Evolutionary conservation across 1,140 invertebrate species (phyloP).

Genomic region (Lucilia sericata): DNA sequence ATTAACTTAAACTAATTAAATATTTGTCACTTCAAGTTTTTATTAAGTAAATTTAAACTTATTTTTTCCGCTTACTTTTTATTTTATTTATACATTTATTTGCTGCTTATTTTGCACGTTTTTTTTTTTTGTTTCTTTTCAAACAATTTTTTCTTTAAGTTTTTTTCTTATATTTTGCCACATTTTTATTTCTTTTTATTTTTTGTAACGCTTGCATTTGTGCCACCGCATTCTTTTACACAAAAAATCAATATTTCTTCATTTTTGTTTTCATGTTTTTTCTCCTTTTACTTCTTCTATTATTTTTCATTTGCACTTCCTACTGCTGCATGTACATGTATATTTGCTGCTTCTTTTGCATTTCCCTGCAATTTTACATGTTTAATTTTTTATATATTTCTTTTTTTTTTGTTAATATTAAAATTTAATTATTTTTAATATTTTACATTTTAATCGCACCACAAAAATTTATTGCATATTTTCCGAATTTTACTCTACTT

Average conservation of each 20-base stretch:
- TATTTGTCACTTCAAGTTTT: too few relatives aligned
- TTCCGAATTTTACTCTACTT: too few relatives aligned
- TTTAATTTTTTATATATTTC: neutral
- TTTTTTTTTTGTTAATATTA: neutral
- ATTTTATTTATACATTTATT: too few relatives aligned
- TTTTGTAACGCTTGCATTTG: neutral
- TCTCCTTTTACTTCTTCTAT: neutral
- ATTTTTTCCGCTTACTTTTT: too few relatives aligned
- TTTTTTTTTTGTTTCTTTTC: neutral
- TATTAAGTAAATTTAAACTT: too few relatives aligned
- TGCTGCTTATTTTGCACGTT: neutral
- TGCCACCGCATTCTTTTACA: constrained; percentile 22
- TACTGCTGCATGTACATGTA: too few relatives aligned
- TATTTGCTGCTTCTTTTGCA: neutral
- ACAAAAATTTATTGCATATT: neutral
- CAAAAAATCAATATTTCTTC: constrained; percentile 10
- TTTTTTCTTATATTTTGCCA: neutral
- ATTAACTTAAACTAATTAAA: too few relatives aligned
- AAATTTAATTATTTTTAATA: neutral
- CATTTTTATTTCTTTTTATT: neutral
- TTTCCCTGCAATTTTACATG: neutral
- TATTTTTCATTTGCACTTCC: neutral
- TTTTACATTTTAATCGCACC: neutral
- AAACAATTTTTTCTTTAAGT: neutral
- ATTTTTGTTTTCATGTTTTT: neutral